These are phyloP conservation scores for Myrmecobius fasciatus DNA, from an alignment of 2,113 vertebrate genomes.

Conservation along the genomic window DNA sequence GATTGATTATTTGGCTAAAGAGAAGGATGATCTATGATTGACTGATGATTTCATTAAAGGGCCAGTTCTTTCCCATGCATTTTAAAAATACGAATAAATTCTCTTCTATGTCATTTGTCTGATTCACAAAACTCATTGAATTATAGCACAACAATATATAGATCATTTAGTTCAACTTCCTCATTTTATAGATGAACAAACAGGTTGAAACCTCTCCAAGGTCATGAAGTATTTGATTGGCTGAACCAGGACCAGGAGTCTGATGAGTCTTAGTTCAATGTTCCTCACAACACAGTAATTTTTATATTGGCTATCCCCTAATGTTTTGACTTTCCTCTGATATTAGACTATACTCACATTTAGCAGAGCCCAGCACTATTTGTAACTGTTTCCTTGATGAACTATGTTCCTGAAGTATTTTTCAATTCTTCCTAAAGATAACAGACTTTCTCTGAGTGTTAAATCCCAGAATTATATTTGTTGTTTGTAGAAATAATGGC, in stretches of 20 bases:
- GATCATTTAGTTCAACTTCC: neutral
- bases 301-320: neutral
- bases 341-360: neutral
- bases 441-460: neutral
- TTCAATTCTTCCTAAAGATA: neutral
- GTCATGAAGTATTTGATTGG: neutral
- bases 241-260: neutral
- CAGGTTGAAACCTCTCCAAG: neutral
- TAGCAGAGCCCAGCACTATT: neutral
- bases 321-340: neutral
- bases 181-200: neutral
- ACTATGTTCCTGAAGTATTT: neutral
- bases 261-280: neutral
- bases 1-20: neutral
- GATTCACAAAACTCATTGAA: neutral
- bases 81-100: neutral
- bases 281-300: neutral
- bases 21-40: neutral
- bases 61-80: neutral
- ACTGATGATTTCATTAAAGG: neutral
- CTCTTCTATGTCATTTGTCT: neutral
- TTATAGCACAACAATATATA: neutral
- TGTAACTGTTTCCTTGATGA: neutral
- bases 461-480: neutral
- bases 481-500: neutral